These are phyloP conservation scores for Andinoacara biseriatus DNA, from an alignment of 2,113 vertebrate species.

Conservation along the genomic window DNA sequence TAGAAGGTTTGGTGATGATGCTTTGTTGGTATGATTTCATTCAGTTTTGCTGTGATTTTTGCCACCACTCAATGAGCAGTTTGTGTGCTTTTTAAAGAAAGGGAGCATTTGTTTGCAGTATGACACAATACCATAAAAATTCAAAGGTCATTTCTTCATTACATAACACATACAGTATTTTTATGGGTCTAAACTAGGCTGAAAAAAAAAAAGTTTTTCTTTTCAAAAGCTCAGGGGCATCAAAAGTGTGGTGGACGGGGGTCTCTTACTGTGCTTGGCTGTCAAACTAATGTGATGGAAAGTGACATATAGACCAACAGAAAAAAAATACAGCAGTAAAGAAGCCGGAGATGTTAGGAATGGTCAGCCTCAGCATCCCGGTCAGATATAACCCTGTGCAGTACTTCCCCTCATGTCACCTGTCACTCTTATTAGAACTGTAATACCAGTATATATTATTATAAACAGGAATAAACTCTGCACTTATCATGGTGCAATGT, in stretches of 20 bases:
- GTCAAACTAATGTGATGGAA: not conserved
- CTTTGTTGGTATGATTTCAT: not conserved
- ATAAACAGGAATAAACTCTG: not conserved
- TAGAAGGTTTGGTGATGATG: not conserved
- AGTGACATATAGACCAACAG: not conserved
- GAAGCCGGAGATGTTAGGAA: not conserved
- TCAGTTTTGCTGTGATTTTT: not conserved
- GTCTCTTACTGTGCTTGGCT: not conserved
- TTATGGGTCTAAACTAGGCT: not conserved
- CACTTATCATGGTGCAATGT: not conserved
- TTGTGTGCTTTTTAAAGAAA: not conserved
- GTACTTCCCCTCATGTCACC: not conserved
- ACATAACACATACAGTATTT: not conserved
- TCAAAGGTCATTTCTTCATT: not conserved
- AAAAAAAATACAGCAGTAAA: not conserved
- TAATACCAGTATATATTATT: not conserved
- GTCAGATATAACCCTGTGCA: not conserved
- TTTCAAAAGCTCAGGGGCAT: not conserved
- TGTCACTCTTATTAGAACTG: not conserved
- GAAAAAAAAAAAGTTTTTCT: not conserved
- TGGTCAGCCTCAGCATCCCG: not conserved
- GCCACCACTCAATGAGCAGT: not conserved
- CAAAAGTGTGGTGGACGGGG: not conserved
- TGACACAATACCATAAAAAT: not conserved
- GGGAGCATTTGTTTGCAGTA: too few species aligned